Evolutionary conservation across 2,113 vertebrate genomes (phyloP), one percentile per base, ranked within the genome.

Genomic region (Hiodon alosoides): DNA sequence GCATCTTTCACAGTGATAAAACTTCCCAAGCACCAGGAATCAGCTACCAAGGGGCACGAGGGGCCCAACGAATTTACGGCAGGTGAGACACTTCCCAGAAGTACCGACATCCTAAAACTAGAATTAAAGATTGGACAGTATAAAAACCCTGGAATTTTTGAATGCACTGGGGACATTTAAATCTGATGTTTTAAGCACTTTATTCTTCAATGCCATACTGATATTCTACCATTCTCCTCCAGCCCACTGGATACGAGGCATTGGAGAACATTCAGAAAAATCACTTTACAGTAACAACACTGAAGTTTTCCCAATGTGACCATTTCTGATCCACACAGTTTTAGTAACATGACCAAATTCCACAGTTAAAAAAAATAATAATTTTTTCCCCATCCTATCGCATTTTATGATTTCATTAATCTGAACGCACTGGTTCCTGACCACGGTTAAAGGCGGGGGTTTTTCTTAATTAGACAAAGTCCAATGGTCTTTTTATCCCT

Each of bases 1-100:
- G 85, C 55, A 84, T 85, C 82, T 87, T 91, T 91, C 86, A 89
- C 87, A 79, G 81, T 91, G 91, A 92, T 91, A 90, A 92, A 31
- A 92, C 90, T 90, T 86, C 86, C 89, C 90, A 90, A 91, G 89
- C 91, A 90, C 84, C 84, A 83, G 79, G 81, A 81, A 77, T 76
- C 79, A 81, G 89, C 86, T 90, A 87, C 90, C 91, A 90, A 89
- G 81, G 16, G 83, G 80, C 74, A 75, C 86, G 80, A n/a, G 83
- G 81, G 74, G 77, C 83, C 58, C 80, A 81, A 58, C 51, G 82
- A 92, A 92, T 92, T 92, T 91, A 92, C 91, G 90, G 88, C 91
- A 90, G 91, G 90, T 90, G 86, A 89, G 86, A 75, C 58, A 77
- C 82, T 78, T 82, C 77, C 61, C 75, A 90, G 86, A 91, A 92